Base-by-base conservation (phyloP, 2,797 vertebrate species). In the Gastrophryne carolinensis region DNA sequence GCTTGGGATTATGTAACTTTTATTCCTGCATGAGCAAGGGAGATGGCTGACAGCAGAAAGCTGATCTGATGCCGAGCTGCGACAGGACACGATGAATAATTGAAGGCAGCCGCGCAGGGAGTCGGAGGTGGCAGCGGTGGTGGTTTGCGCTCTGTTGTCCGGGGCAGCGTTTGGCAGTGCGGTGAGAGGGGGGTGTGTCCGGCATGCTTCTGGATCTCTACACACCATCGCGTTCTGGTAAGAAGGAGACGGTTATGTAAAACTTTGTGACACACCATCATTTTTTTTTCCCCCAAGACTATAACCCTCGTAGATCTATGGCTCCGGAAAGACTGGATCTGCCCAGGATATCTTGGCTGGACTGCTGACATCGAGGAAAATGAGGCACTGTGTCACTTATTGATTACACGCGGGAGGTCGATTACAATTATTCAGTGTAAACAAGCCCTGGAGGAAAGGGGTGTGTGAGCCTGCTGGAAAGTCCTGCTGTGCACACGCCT, bases 401-500 rank as follows among this genome's bases (percentile, higher is more conserved):
- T 79, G 84, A 82, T 78, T 60, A 19, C 47, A 62, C 69, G 5
- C 27, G 39, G 74, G 78, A 77, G 79, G 81, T 82, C 83, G 30
- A 80, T 54, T 68, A 81, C 83, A 77, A 75, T 82, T 85, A 79
- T 80, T 84, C 84, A 79, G 85, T 86, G 87, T 83, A 78, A 54
- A 84, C 70, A 72, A 57, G 79, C 49, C 81, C 77, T 78, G 79
- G 70, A 76, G 60, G 26, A 17, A 54, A 52, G 60, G 71, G 67
- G 67, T 47, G 67, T 64, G 60, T 63, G 57, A 29, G 61, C n/a
- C 13, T 29, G 24, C 11, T 56, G 11, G 53, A 30, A 30, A 56
- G 27, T 30, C 61, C 19, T n/a, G 35, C 37, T 44, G 61, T 35
- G 30, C 12, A 24, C 27, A 23, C 12, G 7, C 5, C 19, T 34